Evolutionary conservation across 2,888 invertebrate species (phyloP), one percentile per base, ranked within the genome.

Genomic region (Spodoptera exigua): DNA sequence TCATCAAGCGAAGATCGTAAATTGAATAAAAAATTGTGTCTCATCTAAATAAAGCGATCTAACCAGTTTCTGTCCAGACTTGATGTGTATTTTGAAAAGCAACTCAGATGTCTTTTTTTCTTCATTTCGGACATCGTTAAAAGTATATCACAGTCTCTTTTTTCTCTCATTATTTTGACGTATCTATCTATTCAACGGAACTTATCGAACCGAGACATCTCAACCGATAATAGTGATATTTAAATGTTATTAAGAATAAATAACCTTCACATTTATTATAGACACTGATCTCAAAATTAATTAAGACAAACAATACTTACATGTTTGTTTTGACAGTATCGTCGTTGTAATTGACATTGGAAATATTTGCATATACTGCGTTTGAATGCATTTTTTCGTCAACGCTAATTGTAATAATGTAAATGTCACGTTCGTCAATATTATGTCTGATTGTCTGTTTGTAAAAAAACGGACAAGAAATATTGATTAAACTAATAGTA

Each of bases 251-350:
- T 43, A 41, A 53, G 57, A 7, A 18, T 37, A 17, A 27, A 37
- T 64, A 34, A 52, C 71, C 71, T 71, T 71, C 54, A 73, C 73
- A 73, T 72, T 72, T 54, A 48, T 16, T n/a, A n/a, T n/a, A n/a
- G n/a, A 40, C 17, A 34, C 17, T 17, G 35, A 55, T 43, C 43
- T 16, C 10, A 16, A 49, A 16, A 55, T 60, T 63, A 21, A 62
- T 67, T 53, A 39, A 47, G 59, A 47, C 55, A 58, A 71, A 62
- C 55, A 71, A 16, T 55, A 5, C 3, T 2, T 18, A 35, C 41
- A 49, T 51, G 44, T 52, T 39, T 68, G 18, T 55, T 63, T 58
- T 63, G 45, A 39, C 58, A 63, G 7, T 17, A 21, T n/a, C n/a
- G n/a, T n/a, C 0, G 3, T 40, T 40, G 12, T 36, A 34, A 46